Base-by-base conservation (phyloP, 2,888 invertebrate species). In the Eudemis profundana region DNA sequence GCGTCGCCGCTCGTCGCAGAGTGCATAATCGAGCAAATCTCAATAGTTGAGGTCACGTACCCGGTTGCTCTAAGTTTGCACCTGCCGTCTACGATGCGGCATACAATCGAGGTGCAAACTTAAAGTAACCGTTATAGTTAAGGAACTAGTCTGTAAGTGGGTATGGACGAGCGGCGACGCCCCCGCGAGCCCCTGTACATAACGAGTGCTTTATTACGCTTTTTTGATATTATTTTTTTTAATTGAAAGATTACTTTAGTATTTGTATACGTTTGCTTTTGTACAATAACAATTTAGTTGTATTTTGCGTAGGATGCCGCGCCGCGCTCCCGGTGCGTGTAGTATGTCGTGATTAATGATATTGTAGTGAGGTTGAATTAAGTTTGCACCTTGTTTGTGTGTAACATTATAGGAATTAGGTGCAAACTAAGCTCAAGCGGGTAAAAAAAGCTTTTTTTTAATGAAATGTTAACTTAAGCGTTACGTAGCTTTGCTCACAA, bases 201-300 rank as follows among this genome's bases (percentile, higher is more conserved):
- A 85, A 81, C 73, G 84, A 87, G 87, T 90, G 89, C 89, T 90
- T 87, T 86, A 85, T 84, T 87, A 89, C 86, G 89, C 88, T 90
- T 89, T 83, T 85, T 89, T 87, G 81, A 87, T 88, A 86, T 87
- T 84, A 83, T 78, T 74, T 77, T 81, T 85, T 83, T 83, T 66
- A 79, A 77, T 72, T 69, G 75, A 76, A 74, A 69, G 74, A 75
- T 77, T 76, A 76, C 73, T 72, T 70, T 70, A 66, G 69, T 76
- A 79, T 78, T 78, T 77, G 76, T 82, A 79, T 79, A 77, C 79
- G 80, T 81, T 83, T 77, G 81, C 78, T 83, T 81, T 81, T 79
- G 77, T 82, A 78, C 74, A 75, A 77, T 76, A 69, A 70, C 69
- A 67, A 47, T 68, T 69, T 56, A 56, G 56, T 56, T 56, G 56